A percentile compares a stretch with the other conserved stretches of the same genome.
Conservation (phyloP, 2,888 invertebrate species). For the Drosophila nigricruria region DNA sequence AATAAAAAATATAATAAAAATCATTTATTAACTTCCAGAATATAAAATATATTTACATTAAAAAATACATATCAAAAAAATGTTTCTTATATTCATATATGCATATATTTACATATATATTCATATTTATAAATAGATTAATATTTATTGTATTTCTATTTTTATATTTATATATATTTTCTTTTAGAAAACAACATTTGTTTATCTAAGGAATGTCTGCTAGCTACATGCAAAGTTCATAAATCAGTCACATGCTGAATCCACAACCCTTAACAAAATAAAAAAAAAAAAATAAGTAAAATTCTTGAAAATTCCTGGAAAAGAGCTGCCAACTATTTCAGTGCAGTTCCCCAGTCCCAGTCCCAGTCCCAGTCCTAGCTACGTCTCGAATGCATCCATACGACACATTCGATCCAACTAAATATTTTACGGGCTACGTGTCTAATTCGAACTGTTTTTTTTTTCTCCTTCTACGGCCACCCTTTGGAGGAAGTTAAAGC, state of each 20-base stretch:
- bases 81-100: too few relatives aligned
- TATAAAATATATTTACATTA: too few relatives aligned
- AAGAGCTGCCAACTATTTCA: conserved; percentile 31
- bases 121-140: background rate
- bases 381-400: conserved; percentile 22
- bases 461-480: background rate
- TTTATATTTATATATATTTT: background rate
- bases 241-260: conserved; percentile 51
- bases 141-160: background rate
- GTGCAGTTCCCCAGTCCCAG: conserved; percentile 2
- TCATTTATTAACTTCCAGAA: too few relatives aligned
- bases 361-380: background rate
- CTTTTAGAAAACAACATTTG: background rate
- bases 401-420: conserved; percentile 36
- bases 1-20: too few relatives aligned
- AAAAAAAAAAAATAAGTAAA: conserved; percentile 8
- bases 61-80: too few relatives aligned
- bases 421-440: conserved; percentile 61
- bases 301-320: conserved; percentile 41
- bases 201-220: conserved; percentile 15
- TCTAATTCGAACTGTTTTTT: conserved; percentile 49
- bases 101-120: too few relatives aligned
- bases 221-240: conserved; percentile 47
- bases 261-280: background rate
- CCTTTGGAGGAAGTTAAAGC: background rate